phyloP scores from a whole-genome alignment of 2,113 vertebrate genomes.

The Tylochromis polylepis region DNA sequence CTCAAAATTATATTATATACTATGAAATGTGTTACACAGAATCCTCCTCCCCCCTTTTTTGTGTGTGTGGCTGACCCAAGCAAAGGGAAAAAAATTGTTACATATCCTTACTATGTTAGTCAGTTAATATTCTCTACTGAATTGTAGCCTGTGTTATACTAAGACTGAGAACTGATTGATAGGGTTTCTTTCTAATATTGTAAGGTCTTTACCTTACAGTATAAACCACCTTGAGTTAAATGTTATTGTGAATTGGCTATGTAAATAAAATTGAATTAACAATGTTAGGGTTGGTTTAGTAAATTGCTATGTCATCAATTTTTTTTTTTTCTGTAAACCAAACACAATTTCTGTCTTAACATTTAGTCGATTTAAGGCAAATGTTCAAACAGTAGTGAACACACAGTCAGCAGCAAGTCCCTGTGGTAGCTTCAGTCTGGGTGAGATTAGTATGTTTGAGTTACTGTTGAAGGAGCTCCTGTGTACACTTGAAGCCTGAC shows the following conservation, averaged over 20 bases:
- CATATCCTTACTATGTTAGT: background rate
- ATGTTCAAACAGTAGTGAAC: background rate
- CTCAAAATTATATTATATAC: background rate
- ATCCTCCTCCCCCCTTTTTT: background rate
- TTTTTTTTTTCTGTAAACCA: background rate
- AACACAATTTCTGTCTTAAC: background rate
- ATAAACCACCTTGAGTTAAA: background rate
- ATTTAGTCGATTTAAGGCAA: conserved; percentile 1
- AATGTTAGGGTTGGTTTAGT: too few species aligned
- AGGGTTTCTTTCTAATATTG: background rate
- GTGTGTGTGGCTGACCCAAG: background rate
- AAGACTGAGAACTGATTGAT: background rate
- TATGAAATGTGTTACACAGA: background rate
- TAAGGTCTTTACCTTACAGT: background rate
- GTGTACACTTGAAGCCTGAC: background rate
- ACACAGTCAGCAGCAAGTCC: background rate
- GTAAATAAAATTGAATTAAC: background rate
- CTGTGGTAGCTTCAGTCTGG: background rate
- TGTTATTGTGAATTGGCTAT: background rate
- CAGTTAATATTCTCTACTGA: background rate
- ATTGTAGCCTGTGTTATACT: background rate
- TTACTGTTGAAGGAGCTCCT: background rate
- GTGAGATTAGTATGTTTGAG: background rate
- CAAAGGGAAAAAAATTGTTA: background rate
- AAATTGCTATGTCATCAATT: background rate